Evolutionary conservation across 2,113 vertebrate genomes (phyloP).

Genomic region (Ancistrus triradiatus): DNA sequence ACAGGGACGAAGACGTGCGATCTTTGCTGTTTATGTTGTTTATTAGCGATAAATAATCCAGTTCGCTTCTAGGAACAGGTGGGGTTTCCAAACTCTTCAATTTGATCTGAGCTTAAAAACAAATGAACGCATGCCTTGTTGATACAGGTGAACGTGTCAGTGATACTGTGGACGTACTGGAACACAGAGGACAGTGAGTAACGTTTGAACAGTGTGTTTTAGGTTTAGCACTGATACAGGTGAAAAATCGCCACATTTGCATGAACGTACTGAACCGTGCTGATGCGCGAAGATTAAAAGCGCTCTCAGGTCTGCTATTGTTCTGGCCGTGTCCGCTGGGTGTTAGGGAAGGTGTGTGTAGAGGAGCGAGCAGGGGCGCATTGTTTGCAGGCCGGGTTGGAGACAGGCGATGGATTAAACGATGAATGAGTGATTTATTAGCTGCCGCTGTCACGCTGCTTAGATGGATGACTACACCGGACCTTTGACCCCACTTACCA

Average conservation of each 20-base stretch:
- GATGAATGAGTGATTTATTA: conserved; percentile 84
- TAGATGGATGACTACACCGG: conserved; percentile 79
- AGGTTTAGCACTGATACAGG: neutral
- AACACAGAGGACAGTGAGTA: neutral
- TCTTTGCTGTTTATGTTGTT: too few relatives aligned
- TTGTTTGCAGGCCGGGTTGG: conserved; percentile 66
- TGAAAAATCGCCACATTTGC: neutral
- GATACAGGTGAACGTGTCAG: too few relatives aligned
- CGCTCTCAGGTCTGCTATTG: conserved; percentile 18
- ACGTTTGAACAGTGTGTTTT: neutral
- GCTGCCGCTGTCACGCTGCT: conserved; percentile 73
- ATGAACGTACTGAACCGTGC: neutral
- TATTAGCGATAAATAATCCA: too few relatives aligned
- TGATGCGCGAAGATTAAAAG: neutral
- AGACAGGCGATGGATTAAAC: conserved; percentile 75
- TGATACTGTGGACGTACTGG: too few relatives aligned
- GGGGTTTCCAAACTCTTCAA: too few relatives aligned
- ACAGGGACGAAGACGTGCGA: too few relatives aligned
- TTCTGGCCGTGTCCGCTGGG: conserved; percentile 26
- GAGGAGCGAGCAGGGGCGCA: conserved; percentile 46
- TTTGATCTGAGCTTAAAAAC: too few relatives aligned
- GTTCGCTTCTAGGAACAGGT: too few relatives aligned
- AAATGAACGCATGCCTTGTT: too few relatives aligned
- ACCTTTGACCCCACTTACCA: conserved; percentile 78
- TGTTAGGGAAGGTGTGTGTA: conserved; percentile 39